A percentile compares a stretch with the other conserved stretches of the same genome.
phyloP scores from a whole-genome alignment of 2,113 vertebrate species.

The Xenopus borealis region DNA sequence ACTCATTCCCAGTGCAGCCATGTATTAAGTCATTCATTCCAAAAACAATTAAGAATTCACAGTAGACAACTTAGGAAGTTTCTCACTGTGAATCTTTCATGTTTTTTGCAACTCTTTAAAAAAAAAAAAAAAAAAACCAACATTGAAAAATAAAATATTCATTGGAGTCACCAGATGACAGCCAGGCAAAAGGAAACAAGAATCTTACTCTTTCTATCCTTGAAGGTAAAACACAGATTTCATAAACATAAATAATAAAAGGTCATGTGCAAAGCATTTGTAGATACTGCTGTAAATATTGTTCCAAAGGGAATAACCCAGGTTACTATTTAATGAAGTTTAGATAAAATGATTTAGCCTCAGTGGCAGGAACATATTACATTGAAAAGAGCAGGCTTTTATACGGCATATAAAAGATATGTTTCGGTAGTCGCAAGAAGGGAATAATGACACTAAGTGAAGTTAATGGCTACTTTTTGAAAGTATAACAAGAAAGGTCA shows the following conservation, averaged over 20 bases:
- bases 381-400: background rate
- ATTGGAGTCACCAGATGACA: constrained; percentile 31
- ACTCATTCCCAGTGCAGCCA: constrained; percentile 12
- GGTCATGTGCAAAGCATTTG: constrained; percentile 22
- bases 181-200: constrained; percentile 14
- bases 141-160: constrained; percentile 36
- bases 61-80: constrained; percentile 16
- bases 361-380: background rate
- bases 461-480: constrained; percentile 8
- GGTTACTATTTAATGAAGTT: background rate
- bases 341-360: background rate
- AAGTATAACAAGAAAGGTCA: background rate
- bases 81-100: constrained; percentile 35
- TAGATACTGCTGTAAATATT: constrained; percentile 19
- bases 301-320: constrained; percentile 9
- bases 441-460: constrained; percentile 12
- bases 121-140: no score
- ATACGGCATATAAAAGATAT: constrained; percentile 6
- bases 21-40: constrained; percentile 7
- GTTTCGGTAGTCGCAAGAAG: constrained; percentile 12
- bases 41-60: constrained; percentile 33
- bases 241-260: constrained; percentile 22
- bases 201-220: background rate
- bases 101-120: constrained; percentile 34
- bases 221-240: constrained; percentile 20